phyloP scores from a whole-genome alignment of 1,140 invertebrate species.

The Bombus fervidus region DNA sequence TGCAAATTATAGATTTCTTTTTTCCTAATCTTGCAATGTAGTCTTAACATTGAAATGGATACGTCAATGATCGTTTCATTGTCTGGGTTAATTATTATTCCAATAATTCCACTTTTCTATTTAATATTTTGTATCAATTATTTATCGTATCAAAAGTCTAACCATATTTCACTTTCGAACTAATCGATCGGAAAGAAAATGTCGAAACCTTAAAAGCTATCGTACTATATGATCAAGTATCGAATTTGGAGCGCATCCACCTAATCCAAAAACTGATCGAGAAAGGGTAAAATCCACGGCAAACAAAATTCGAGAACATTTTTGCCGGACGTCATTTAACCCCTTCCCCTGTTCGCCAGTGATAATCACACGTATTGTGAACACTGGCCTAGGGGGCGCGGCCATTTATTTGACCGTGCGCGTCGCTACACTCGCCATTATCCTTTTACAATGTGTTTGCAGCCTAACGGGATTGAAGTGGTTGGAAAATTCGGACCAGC shows the following conservation, averaged over 20 bases:
- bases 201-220: background rate
- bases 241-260: background rate
- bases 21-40: too few species aligned
- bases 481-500: conserved; percentile 33
- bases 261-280: too few species aligned
- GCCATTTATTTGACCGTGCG: conserved; percentile 32
- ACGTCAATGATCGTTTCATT: too few species aligned
- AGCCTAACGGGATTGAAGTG: conserved; percentile 54
- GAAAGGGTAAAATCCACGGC: too few species aligned
- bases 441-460: conserved; percentile 55
- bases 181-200: too few species aligned
- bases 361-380: conserved; percentile 44
- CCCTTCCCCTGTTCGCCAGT: background rate
- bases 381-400: background rate
- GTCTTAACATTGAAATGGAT: too few species aligned
- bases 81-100: too few species aligned
- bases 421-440: conserved; percentile 49
- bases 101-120: too few species aligned
- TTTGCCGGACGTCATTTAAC: conserved; percentile 9
- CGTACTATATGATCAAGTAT: background rate
- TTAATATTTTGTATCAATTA: too few species aligned
- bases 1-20: too few species aligned
- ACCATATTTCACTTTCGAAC: too few species aligned
- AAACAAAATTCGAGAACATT: background rate
- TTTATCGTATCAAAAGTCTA: too few species aligned